Base-by-base conservation (phyloP, 2,797 vertebrate genomes). In the Peromyscus attwateri region DNA sequence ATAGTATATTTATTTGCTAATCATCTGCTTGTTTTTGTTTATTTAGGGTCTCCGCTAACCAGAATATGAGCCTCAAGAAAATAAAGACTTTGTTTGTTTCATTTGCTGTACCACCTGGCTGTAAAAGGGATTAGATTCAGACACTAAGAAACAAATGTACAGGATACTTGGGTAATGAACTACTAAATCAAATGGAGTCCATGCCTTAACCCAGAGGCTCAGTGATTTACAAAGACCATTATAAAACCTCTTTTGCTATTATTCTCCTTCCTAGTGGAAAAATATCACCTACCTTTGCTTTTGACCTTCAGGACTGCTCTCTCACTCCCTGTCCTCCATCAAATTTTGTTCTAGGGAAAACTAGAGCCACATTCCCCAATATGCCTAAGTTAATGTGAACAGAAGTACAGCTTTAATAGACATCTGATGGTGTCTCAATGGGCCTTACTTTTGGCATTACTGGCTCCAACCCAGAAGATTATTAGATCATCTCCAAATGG, bases 401-500 rank as follows among this genome's bases (percentile, higher is more conserved):
- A 68, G 57, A 80, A 46, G 13, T 13, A 29, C 6, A 76, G 27
- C 37, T 27, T 1, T n/a, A 13, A 2, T 1, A 6, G 16, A 37
- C 14, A 79, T 16, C 76, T 62, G 11, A 7, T 70, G 6, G 46
- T 62, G 7, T 49, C 52, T 73, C 52, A 13, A 8, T 81, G 27
- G 73, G n/a, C 19, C 87, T 96, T 62, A 76, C 10, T 83, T 82
- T 16, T 16, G 68, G n/a, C 12, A 49, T 75, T 68, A 21, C 55
- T 91, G 55, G 25, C 16, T 95, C 31, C 83, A 88, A 71, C 19
- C 60, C 88, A 90, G 92, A 96, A 93, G 95, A 94, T 84, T 87
- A 95, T 62, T 85, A 83, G 21, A 92, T 96, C 76, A 95, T 97
- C 95, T 94, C 92, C 64, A 93, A 96, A 97, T 96, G 91, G 94